These are phyloP conservation scores for Tragelaphus buxtoni DNA, from an alignment of 2,113 vertebrate species.

Conservation along the genomic window DNA sequence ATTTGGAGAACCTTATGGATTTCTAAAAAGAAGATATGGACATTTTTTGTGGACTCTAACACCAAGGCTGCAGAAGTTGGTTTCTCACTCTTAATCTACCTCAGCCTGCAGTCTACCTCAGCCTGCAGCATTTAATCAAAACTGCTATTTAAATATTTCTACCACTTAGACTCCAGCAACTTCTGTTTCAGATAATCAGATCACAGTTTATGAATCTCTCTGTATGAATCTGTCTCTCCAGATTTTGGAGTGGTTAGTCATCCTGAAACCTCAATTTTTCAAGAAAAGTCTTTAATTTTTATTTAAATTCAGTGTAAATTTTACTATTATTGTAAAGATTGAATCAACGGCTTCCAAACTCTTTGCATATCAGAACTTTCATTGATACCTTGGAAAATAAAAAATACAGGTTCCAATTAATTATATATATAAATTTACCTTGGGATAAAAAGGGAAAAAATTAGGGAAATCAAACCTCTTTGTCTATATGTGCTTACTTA, in stretches of 20 bases:
- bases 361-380: neutral
- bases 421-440: neutral
- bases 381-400: neutral
- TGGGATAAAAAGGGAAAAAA: neutral
- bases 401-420: neutral
- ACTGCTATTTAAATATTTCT: neutral
- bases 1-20: neutral
- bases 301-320: neutral
- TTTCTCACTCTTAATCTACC: neutral
- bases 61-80: neutral
- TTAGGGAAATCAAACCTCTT: neutral
- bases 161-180: neutral
- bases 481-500: neutral
- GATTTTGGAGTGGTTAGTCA: neutral
- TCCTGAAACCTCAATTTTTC: neutral
- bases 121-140: neutral
- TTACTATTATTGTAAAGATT: neutral
- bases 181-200: neutral
- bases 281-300: neutral
- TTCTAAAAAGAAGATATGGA: neutral
- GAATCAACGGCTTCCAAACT: neutral
- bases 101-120: neutral
- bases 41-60: neutral
- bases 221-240: neutral
- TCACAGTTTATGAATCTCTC: neutral